Percentiles rank a stretch among this genome's conserved stretches.
Conservation (phyloP, 2,888 invertebrate species). For the Tuta absoluta region DNA sequence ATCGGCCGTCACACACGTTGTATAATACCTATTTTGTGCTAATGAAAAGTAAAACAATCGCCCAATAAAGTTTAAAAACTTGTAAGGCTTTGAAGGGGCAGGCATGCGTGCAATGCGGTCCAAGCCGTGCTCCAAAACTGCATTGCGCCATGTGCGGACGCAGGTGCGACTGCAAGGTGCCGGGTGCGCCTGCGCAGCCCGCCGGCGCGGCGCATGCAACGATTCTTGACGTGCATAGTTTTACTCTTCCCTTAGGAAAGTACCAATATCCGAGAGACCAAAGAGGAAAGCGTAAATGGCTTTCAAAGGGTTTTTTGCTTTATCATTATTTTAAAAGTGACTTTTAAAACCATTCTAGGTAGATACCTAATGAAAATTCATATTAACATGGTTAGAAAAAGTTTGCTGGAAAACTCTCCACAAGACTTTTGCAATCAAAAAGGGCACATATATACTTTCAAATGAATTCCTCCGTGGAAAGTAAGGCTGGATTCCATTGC, state of each 20-base stretch:
- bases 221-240: conserved; percentile 42
- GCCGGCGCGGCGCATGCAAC: conserved; percentile 52
- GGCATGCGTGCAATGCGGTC: conserved; percentile 54
- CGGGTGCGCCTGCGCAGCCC: conserved; percentile 50
- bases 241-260: conserved; percentile 30
- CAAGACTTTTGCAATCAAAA: conserved; percentile 40
- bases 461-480: conserved; percentile 65
- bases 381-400: conserved; percentile 8
- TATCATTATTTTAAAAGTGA: too few species aligned
- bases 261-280: too few species aligned
- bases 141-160: conserved; percentile 72
- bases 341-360: too few species aligned
- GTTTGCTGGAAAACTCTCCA: conserved; percentile 30
- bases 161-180: conserved; percentile 61
- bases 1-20: too few species aligned
- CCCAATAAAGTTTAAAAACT: background rate
- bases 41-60: too few species aligned
- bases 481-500: conserved; percentile 60
- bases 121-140: conserved; percentile 63
- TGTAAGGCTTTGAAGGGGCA: conserved; percentile 29
- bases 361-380: too few species aligned
- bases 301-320: too few species aligned
- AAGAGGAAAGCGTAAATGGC: too few species aligned
- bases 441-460: conserved; percentile 56
- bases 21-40: too few species aligned